These are phyloP conservation scores for Alcis repandata DNA, from an alignment of 2,888 invertebrate species.

Conservation along the genomic window DNA sequence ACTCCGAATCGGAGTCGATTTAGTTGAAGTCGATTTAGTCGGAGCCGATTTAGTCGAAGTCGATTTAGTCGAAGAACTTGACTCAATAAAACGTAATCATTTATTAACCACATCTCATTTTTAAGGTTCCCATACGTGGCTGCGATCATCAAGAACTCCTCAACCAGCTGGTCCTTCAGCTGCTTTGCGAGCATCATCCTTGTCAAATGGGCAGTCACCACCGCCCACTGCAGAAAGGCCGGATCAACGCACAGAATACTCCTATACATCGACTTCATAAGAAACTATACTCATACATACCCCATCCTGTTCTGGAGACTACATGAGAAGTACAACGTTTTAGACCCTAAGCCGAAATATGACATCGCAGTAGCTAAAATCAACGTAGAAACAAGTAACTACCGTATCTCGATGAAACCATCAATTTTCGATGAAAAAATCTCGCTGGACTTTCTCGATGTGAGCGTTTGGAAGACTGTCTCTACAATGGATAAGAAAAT, in stretches of 20 bases:
- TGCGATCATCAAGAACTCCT: constrained; percentile 67
- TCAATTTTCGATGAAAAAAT: constrained; percentile 60
- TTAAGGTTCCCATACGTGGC: constrained; percentile 71
- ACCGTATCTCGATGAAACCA: constrained; percentile 57
- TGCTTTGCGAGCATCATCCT: constrained; percentile 76
- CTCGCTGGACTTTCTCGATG: constrained; percentile 48
- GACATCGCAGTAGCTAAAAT: constrained; percentile 77
- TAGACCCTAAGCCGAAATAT: constrained; percentile 53
- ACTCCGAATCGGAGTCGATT: no score
- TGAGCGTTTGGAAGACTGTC: constrained; percentile 76
- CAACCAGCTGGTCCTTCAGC: constrained; percentile 65
- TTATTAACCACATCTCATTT: not conserved
- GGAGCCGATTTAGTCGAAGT: no score
- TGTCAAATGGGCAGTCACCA: constrained; percentile 72
- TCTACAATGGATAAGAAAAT: constrained; percentile 72
- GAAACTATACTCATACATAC: constrained; percentile 67
- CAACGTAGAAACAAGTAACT: constrained; percentile 58
- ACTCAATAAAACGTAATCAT: no score
- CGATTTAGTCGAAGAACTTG: no score
- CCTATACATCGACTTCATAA: constrained; percentile 65
- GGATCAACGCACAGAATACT: constrained; percentile 68
- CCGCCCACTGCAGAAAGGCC: constrained; percentile 71
- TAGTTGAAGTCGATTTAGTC: no score
- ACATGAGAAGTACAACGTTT: constrained; percentile 67
- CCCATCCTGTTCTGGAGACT: constrained; percentile 72